These are phyloP conservation scores for Tupaia chinensis DNA, from an alignment of 2,113 vertebrate genomes.

Conservation along the genomic window DNA sequence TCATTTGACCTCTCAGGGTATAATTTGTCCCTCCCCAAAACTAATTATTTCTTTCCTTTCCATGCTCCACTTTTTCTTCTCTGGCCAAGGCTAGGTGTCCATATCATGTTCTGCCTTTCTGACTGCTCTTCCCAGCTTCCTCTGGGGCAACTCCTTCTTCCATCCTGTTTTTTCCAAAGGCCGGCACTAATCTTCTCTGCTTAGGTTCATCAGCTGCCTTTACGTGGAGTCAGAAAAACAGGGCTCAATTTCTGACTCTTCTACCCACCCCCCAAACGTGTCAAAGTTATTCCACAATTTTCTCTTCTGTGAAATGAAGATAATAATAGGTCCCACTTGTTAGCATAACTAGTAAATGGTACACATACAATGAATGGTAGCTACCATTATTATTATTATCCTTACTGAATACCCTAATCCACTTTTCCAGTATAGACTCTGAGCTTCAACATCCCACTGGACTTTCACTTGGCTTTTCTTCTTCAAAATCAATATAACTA, in stretches of 20 bases:
- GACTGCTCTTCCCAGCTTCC: not conserved
- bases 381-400: too few species aligned
- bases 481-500: not conserved
- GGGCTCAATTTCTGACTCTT: not conserved
- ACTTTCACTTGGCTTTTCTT: not conserved
- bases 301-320: not conserved
- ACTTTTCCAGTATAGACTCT: not conserved
- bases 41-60: not conserved
- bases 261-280: not conserved
- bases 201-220: not conserved
- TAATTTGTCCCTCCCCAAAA: not conserved
- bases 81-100: not conserved
- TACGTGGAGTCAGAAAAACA: not conserved
- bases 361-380: not conserved
- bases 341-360: not conserved
- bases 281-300: not conserved
- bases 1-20: not conserved
- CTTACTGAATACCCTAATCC: not conserved
- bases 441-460: not conserved
- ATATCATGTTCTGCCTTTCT: not conserved
- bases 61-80: not conserved
- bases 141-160: not conserved
- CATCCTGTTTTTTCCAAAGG: not conserved
- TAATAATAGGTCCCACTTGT: not conserved
- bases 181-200: not conserved